phyloP scores from a whole-genome alignment of 2,113 vertebrate species.

The Cephalopholis sonnerati region DNA sequence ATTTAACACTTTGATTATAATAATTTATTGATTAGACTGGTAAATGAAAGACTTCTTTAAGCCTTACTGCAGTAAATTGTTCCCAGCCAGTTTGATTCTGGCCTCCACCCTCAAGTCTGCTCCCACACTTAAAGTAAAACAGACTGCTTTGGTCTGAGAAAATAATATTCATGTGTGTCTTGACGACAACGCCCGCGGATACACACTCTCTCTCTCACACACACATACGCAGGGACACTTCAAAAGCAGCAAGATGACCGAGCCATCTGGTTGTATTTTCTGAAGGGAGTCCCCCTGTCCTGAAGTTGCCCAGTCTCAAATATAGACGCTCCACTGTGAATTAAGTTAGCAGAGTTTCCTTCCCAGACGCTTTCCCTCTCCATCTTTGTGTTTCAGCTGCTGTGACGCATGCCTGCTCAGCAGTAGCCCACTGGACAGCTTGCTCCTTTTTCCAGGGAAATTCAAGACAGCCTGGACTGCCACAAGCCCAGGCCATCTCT shows the following conservation, averaged over 20 bases:
- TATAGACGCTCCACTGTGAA: conserved; percentile 15
- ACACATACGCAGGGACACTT: conserved; percentile 35
- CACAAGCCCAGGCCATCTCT: not conserved
- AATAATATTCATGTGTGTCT: conserved; percentile 63
- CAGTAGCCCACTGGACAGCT: not conserved
- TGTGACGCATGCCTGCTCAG: conserved; percentile 31
- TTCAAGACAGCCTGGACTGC: not conserved
- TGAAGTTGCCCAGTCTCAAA: conserved; percentile 37
- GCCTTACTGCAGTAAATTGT: conserved; percentile 28
- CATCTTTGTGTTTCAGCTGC: conserved; percentile 26
- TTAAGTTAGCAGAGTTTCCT: conserved; percentile 47
- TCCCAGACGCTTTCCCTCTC: conserved; percentile 41
- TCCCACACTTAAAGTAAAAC: conserved; percentile 57
- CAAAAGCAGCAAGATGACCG: conserved; percentile 29
- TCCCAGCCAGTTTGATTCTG: conserved; percentile 26
- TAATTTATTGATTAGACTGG: conserved; percentile 6
- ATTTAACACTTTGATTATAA: conserved; percentile 17
- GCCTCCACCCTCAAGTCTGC: conserved; percentile 47
- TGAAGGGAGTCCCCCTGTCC: conserved; percentile 63
- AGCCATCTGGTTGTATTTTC: conserved; percentile 71
- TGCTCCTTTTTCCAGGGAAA: conserved; percentile 1
- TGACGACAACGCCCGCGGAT: conserved; percentile 26
- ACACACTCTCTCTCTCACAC: conserved; percentile 1
- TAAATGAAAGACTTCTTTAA: conserved; percentile 42
- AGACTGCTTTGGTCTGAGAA: conserved; percentile 54